Percentiles rank a stretch among this genome's conserved stretches.
phyloP scores from a whole-genome alignment of 2,888 invertebrate genomes.

The Drosophila hawaiiensis region DNA sequence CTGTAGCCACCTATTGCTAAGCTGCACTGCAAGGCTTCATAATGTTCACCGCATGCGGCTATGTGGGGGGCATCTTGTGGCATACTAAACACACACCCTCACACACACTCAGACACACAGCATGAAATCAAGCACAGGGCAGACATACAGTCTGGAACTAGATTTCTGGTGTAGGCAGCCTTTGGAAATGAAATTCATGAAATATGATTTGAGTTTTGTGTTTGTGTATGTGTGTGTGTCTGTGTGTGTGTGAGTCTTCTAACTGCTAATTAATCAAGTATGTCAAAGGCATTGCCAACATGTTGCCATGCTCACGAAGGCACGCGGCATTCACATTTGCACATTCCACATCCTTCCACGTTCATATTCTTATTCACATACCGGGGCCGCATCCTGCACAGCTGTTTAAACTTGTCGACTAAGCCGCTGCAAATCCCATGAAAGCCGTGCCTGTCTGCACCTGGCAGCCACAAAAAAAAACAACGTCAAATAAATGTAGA shows the following conservation, averaged over 20 bases:
- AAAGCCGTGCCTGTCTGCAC: constrained; percentile 72
- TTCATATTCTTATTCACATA: constrained; percentile 24
- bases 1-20: constrained; percentile 35
- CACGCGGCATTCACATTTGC: constrained; percentile 11
- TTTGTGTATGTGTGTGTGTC: not conserved
- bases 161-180: constrained; percentile 12
- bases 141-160: constrained; percentile 16
- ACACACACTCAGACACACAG: constrained; percentile 1
- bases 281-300: constrained; percentile 57
- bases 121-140: not conserved
- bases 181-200: constrained; percentile 50
- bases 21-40: constrained; percentile 71
- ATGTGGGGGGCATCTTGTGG: constrained; percentile 15
- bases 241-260: constrained; percentile 4
- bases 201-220: constrained; percentile 41
- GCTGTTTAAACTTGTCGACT: constrained; percentile 73
- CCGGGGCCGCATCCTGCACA: constrained; percentile 43
- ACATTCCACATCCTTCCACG: constrained; percentile 4
- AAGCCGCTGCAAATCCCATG: constrained; percentile 72
- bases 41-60: constrained; percentile 72
- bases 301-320: constrained; percentile 41
- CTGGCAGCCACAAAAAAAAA: constrained; percentile 48
- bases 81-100: constrained; percentile 15
- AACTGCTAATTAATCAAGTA: constrained; percentile 60
- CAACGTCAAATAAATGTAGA: constrained; percentile 29